Percentiles rank a stretch among this genome's conserved stretches.
phyloP scores from a whole-genome alignment of 2,113 vertebrate species.

The Cyprinus carpio region DNA sequence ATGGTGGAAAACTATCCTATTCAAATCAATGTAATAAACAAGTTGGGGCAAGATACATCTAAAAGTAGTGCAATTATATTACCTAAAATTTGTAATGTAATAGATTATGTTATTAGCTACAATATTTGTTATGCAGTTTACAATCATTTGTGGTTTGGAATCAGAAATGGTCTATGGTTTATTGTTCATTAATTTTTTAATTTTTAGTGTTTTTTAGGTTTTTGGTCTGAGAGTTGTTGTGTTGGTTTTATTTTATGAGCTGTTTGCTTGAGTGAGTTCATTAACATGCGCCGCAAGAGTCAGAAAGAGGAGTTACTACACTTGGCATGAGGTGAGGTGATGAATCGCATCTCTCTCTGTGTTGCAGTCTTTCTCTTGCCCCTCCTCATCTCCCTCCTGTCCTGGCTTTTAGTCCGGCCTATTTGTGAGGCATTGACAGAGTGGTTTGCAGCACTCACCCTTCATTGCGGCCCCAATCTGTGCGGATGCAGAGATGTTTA shows the following conservation, averaged over 20 bases:
- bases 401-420: not conserved
- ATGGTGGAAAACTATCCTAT: too few species aligned
- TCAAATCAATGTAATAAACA: too few species aligned
- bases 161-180: too few species aligned
- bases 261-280: conserved; percentile 46
- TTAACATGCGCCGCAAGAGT: conserved; percentile 60
- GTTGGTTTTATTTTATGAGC: conserved; percentile 49
- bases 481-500: conserved; percentile 90
- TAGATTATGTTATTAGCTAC: too few species aligned
- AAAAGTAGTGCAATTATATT: too few species aligned
- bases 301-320: conserved; percentile 38
- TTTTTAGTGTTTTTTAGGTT: too few species aligned
- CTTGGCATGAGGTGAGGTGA: conserved; percentile 41
- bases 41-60: too few species aligned
- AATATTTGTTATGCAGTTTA: too few species aligned
- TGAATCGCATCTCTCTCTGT: conserved; percentile 12
- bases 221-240: not conserved
- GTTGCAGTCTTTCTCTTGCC: not conserved
- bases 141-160: too few species aligned
- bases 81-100: too few species aligned
- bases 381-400: not conserved
- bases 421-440: conserved; percentile 22
- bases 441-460: conserved; percentile 80
- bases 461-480: conserved; percentile 96
- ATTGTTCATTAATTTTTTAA: too few species aligned